Evolutionary conservation across 2,113 vertebrate genomes (phyloP).

Genomic region (Cricetomys ansorgei): DNA sequence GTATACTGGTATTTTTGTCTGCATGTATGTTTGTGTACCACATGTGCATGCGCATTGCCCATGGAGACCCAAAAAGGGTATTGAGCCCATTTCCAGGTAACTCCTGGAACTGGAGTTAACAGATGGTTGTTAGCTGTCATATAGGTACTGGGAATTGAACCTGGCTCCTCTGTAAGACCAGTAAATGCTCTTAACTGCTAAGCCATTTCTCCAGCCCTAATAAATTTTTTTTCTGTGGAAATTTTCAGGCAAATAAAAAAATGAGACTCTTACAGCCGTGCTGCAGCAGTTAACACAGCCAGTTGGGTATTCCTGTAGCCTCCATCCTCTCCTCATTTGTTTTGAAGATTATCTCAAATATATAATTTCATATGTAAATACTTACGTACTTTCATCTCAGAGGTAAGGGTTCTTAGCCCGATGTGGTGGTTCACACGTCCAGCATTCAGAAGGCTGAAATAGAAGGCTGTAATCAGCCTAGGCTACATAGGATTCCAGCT

Average conservation of each 20-base stretch:
- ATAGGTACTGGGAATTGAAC: background rate
- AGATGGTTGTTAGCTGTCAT: background rate
- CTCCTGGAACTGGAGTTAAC: background rate
- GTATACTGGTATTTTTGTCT: background rate
- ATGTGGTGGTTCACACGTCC: background rate
- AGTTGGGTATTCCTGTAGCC: background rate
- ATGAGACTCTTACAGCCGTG: background rate
- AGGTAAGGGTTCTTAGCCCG: background rate
- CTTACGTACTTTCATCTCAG: background rate
- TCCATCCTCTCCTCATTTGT: background rate
- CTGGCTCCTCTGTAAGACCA: background rate
- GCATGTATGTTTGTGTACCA: background rate
- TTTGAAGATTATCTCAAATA: conserved; percentile 32
- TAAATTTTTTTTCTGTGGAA: background rate
- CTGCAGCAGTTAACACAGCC: background rate
- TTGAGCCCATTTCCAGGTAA: too few species aligned
- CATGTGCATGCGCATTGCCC: background rate
- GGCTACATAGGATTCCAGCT: background rate
- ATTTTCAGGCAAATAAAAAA: conserved; percentile 29
- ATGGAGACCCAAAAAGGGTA: background rate
- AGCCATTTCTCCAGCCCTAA: background rate
- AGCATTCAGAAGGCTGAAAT: background rate
- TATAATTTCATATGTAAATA: conserved; percentile 21
- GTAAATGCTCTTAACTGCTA: background rate
- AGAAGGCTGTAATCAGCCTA: background rate